These are phyloP conservation scores for Rhinoraja longicauda DNA, from an alignment of 2,797 vertebrate species.

Conservation along the genomic window DNA sequence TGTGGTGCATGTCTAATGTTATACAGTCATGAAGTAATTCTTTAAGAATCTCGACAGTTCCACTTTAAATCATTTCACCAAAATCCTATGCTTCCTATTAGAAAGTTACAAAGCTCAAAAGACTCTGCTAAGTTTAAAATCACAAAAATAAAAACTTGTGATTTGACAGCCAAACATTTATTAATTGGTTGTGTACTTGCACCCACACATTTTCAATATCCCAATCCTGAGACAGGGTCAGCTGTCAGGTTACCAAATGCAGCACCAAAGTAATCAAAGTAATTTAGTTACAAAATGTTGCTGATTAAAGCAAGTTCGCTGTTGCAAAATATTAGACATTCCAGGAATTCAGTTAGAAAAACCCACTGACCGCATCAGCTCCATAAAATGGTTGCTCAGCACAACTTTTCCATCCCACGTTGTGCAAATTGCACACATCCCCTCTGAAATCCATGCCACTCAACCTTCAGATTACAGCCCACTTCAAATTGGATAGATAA, in stretches of 20 bases:
- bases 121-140: not conserved
- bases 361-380: not conserved
- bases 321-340: not conserved
- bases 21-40: not conserved
- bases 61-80: conserved; percentile 13
- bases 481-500: not conserved
- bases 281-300: not conserved
- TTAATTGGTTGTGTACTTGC: not conserved
- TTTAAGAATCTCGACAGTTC: not conserved
- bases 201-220: not conserved
- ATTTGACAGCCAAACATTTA: not conserved
- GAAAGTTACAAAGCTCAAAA: not conserved
- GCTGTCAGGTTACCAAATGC: not conserved
- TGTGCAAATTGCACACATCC: not conserved
- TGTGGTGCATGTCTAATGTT: conserved; percentile 24
- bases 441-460: not conserved
- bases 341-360: not conserved
- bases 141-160: not conserved
- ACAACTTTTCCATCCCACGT: not conserved
- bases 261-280: not conserved
- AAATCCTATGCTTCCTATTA: no score
- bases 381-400: not conserved
- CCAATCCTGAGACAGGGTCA: not conserved
- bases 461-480: not conserved
- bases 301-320: not conserved